Evolutionary conservation across 2,113 vertebrate species (phyloP).

Genomic region (Phalacrocorax aristotelis): DNA sequence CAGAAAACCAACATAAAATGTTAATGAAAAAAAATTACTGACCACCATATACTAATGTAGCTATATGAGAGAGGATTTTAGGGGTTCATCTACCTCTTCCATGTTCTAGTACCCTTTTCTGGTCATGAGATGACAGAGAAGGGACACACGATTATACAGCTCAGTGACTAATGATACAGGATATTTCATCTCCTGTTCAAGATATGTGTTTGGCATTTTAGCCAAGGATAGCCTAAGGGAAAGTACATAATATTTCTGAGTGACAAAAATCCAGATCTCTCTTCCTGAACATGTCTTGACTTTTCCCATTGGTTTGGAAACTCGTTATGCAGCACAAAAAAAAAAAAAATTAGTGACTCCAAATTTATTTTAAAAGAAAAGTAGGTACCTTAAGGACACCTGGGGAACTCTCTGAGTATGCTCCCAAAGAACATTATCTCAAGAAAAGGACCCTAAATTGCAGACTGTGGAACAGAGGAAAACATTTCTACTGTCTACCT

Average conservation of each 20-base stretch:
- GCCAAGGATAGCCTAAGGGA: neutral
- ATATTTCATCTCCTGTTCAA: neutral
- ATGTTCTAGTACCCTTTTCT: neutral
- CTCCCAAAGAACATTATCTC: neutral
- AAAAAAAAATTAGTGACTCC: neutral
- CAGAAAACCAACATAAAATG: neutral
- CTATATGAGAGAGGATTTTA: neutral
- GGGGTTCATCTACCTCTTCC: neutral
- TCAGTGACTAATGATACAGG: neutral
- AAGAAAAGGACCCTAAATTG: neutral
- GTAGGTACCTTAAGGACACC: neutral
- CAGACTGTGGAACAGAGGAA: neutral
- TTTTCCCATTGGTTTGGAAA: neutral
- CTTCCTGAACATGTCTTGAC: neutral
- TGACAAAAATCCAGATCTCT: neutral
- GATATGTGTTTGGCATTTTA: neutral
- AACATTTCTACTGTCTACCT: neutral
- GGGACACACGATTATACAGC: neutral
- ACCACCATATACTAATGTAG: neutral
- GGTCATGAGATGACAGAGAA: neutral
- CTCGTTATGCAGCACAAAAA: neutral
- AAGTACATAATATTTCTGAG: neutral
- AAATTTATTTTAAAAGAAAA: neutral
- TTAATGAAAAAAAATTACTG: neutral
- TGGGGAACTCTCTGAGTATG: neutral